A percentile compares a stretch with the other conserved stretches of the same genome.
These are phyloP conservation scores for Danio choprae DNA, from an alignment of 2,797 vertebrate species.

Conservation along the genomic window DNA sequence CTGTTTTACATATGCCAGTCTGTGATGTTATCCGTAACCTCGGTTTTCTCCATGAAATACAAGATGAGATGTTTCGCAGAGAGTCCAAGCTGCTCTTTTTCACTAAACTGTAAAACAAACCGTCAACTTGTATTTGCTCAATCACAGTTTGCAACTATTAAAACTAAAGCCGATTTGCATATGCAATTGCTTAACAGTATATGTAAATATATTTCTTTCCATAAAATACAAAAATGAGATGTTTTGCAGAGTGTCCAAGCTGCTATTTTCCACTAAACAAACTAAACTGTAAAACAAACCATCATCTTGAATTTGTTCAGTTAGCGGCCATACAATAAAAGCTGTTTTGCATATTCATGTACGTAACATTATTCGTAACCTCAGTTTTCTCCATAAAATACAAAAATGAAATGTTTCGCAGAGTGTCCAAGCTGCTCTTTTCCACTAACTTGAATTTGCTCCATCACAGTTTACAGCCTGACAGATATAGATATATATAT, in stretches of 20 bases:
- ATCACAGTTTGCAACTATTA: not conserved
- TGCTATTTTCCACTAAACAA: not conserved
- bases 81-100: not conserved
- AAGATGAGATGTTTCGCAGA: not conserved
- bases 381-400: no score
- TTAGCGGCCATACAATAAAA: not conserved
- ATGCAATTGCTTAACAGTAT: no score
- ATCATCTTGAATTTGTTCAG: not conserved
- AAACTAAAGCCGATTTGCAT: not conserved
- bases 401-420: not conserved
- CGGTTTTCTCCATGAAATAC: no score
- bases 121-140: not conserved
- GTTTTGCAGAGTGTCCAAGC: not conserved
- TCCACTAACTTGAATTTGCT: constrained; percentile 1
- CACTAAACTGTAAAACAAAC: not conserved
- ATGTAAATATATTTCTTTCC: no score
- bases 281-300: not conserved
- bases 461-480: no score
- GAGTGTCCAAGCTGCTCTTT: not conserved
- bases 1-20: not conserved
- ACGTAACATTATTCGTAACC: no score
- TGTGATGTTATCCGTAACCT: no score
- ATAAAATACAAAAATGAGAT: not conserved
- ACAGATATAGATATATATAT: no score
- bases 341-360: not conserved